A percentile compares a stretch with the other conserved stretches of the same genome.
Evolutionary conservation across 1,140 invertebrate species (phyloP).

Genomic region (Pogonomyrmex californicus): DNA sequence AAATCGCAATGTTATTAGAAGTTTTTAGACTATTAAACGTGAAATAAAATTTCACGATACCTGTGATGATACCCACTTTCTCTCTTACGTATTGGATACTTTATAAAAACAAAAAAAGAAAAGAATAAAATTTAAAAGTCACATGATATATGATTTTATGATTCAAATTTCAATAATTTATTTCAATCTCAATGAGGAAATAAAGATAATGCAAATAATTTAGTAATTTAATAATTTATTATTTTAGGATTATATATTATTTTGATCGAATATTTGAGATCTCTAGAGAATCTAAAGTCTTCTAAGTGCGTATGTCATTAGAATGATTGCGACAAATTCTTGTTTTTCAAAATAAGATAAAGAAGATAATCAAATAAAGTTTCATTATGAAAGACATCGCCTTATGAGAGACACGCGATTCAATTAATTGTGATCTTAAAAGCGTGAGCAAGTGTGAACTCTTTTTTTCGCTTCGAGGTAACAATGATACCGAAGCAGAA

Average conservation of each 20-base stretch:
- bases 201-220: neutral
- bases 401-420: neutral
- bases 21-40: neutral
- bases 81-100: neutral
- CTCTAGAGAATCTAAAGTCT: neutral
- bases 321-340: neutral
- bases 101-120: neutral
- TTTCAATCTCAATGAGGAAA: neutral
- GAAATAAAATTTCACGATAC: neutral
- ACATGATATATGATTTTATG: neutral
- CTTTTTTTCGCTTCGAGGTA: neutral
- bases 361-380: neutral
- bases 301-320: neutral
- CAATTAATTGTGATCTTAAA: neutral
- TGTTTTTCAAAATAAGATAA: neutral
- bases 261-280: neutral
- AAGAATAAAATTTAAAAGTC: neutral
- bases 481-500: constrained; percentile 41
- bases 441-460: too few species aligned
- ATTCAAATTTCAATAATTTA: neutral
- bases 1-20: neutral
- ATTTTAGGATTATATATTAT: neutral
- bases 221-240: constrained; percentile 1
- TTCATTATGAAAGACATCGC: neutral
- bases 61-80: neutral